Conservation (phyloP, 2,113 vertebrate species). For the Rhombomys opimus region DNA sequence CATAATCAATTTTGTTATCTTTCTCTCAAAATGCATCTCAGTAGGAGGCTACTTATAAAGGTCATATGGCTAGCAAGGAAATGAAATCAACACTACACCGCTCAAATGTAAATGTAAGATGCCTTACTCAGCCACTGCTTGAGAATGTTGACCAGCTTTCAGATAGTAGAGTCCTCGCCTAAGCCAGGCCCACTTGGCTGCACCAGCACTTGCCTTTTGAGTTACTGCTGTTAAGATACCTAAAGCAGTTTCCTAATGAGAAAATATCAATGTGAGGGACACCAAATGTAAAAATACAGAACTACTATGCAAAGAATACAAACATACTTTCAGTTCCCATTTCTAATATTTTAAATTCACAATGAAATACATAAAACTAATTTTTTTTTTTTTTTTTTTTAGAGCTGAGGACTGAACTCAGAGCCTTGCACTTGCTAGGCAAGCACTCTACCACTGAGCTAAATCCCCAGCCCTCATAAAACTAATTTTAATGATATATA, state of each 20-base stretch:
- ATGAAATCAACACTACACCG: background rate
- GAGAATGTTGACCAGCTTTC: slow-evolving; percentile 91
- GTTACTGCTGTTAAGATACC: slow-evolving; percentile 92
- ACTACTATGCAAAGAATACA: background rate
- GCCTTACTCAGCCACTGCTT: slow-evolving; percentile 95
- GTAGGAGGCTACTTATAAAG: background rate
- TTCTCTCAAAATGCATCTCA: slow-evolving; percentile 19
- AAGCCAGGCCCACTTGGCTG: slow-evolving; percentile 98
- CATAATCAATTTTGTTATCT: slow-evolving; percentile 5
- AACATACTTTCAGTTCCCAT: slow-evolving; percentile 31
- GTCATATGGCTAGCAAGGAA: slow-evolving; percentile 5
- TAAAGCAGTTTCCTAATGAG: slow-evolving; percentile 92
- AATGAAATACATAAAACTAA: background rate
- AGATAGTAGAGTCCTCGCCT: slow-evolving; percentile 94
- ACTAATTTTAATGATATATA: background rate
- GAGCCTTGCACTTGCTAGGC: no score
- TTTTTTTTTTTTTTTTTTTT: background rate
- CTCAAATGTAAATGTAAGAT: background rate
- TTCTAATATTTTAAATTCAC: slow-evolving; percentile 21
- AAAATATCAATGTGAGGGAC: slow-evolving; percentile 60
- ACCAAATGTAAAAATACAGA: slow-evolving; percentile 40
- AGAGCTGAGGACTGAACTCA: no score
- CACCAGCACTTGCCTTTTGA: slow-evolving; percentile 91
- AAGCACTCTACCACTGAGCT: no score
- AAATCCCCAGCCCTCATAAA: background rate